Percentiles rank a stretch among this genome's conserved stretches.
Conservation (phyloP, 2,113 vertebrate species). For the Macquaria ambigua region DNA sequence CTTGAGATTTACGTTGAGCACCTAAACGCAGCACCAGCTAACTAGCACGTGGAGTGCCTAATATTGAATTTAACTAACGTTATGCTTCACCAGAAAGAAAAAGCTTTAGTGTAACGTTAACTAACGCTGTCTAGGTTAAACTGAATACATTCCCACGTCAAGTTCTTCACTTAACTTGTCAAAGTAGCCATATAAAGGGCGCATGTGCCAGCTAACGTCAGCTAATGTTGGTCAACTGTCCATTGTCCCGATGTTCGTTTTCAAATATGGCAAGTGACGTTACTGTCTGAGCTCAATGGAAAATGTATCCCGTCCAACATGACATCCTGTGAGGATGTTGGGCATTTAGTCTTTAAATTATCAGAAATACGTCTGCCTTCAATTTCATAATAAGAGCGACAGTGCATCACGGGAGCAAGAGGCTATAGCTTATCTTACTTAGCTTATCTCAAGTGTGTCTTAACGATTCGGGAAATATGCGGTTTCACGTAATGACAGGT, state of each 20-base stretch:
- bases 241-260: background rate
- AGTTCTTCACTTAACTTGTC: background rate
- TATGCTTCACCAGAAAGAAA: rapidly evolving
- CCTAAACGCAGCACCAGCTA: background rate
- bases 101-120: too few relatives aligned
- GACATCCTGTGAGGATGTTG: background rate
- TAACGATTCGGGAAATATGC: rapidly evolving
- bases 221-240: background rate
- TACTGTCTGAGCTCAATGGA: background rate
- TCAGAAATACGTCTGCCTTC: background rate
- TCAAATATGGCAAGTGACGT: rapidly evolving
- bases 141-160: rapidly evolving
- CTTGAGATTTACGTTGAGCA: background rate
- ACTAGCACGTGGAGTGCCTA: background rate
- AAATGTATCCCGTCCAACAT: background rate
- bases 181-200: background rate
- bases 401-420: background rate
- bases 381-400: background rate
- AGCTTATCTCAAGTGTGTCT: too few relatives aligned
- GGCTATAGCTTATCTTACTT: background rate
- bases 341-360: background rate
- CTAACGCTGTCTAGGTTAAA: rapidly evolving
- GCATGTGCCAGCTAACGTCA: background rate
- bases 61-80: background rate
- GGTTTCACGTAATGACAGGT: rapidly evolving